phyloP scores from a whole-genome alignment of 2,113 vertebrate genomes.

The Rhinopomastus cyanomelas region DNA sequence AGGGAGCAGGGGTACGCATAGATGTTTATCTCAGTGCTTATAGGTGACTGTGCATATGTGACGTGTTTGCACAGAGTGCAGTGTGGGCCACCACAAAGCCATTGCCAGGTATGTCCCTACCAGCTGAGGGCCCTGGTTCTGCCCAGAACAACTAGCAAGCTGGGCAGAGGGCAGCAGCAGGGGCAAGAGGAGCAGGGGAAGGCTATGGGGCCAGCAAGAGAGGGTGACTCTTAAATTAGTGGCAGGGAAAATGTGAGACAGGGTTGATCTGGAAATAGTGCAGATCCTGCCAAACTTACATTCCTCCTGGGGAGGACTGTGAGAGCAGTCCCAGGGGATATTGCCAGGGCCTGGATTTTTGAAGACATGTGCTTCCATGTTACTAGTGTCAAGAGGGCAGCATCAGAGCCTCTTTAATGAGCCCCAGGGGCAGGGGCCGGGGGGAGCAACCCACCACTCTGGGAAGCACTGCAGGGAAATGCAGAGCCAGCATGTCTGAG shows the following conservation, averaged over 20 bases:
- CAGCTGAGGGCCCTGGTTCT: not conserved
- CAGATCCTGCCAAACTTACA: constrained; percentile 37
- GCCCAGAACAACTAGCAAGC: not conserved
- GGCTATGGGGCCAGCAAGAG: not conserved
- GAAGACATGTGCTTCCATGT: constrained; percentile 35
- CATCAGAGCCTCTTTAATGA: not conserved
- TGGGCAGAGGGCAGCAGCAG: not conserved
- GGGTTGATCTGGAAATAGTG: constrained; percentile 37
- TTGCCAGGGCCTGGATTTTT: not conserved
- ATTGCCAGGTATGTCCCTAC: accelerated
- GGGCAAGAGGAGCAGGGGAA: not conserved
- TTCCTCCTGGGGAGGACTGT: not conserved
- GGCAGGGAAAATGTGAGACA: not conserved
- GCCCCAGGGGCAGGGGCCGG: not conserved
- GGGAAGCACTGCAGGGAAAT: not conserved
- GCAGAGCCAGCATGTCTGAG: accelerated
- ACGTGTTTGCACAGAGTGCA: not conserved
- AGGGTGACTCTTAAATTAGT: constrained; percentile 12
- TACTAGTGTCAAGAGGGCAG: constrained; percentile 49
- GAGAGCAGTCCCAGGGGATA: not conserved
- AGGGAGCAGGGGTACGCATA: too few species aligned
- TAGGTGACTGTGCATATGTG: accelerated
- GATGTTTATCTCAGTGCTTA: accelerated
- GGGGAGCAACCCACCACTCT: accelerated
- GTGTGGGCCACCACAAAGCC: not conserved